Percentiles rank a stretch among this genome's conserved stretches.
These are phyloP conservation scores for Bruchidius siliquastri DNA, from an alignment of 2,888 invertebrate species.

Conservation along the genomic window DNA sequence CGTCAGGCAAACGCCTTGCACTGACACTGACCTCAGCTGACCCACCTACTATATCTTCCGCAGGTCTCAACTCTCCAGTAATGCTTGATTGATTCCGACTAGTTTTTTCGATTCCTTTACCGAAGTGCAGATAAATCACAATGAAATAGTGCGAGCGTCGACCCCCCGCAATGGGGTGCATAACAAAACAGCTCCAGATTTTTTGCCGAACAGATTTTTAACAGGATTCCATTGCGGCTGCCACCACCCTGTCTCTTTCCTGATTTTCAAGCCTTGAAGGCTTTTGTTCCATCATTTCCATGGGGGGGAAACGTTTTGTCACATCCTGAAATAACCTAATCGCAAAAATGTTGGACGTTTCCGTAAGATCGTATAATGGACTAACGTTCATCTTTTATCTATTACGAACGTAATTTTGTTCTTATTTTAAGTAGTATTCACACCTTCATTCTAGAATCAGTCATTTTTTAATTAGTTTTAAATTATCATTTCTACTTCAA, in stretches of 20 bases:
- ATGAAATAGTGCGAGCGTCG: conserved; percentile 44
- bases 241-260: conserved; percentile 1
- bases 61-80: conserved; percentile 47
- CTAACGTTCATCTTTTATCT: no score
- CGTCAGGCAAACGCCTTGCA: conserved; percentile 8
- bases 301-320: neutral
- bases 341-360: neutral
- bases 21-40: conserved; percentile 43
- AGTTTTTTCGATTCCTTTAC: conserved; percentile 50
- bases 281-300: neutral
- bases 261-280: neutral
- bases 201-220: conserved; percentile 45
- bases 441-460: no score
- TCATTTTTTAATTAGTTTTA: no score
- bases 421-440: no score
- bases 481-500: no score
- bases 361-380: no score
- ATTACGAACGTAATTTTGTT: no score
- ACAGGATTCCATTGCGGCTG: conserved; percentile 19
- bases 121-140: conserved; percentile 50
- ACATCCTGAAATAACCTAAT: neutral
- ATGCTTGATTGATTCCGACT: conserved; percentile 50
- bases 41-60: conserved; percentile 47
- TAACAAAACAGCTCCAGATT: conserved; percentile 40
- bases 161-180: conserved; percentile 43